Percentiles rank a stretch among this genome's conserved stretches.
phyloP scores from a whole-genome alignment of 2,113 vertebrate species.

The Channa maculata region DNA sequence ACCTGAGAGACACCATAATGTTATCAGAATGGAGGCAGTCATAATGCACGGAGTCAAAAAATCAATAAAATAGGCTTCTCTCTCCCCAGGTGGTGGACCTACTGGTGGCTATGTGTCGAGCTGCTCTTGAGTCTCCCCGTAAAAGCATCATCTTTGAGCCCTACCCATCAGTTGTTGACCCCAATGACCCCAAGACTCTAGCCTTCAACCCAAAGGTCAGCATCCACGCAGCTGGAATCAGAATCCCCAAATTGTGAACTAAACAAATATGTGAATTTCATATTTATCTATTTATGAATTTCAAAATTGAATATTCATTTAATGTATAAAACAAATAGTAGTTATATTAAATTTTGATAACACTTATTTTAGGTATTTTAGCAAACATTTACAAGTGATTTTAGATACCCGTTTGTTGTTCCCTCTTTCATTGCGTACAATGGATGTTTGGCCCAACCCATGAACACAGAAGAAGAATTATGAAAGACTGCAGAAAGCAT shows the following conservation, averaged over 20 bases:
- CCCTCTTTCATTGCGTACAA: conserved; percentile 59
- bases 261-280: background rate
- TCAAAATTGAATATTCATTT: too few relatives aligned
- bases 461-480: conserved; percentile 97
- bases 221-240: background rate
- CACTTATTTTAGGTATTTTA: too few relatives aligned
- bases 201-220: conserved; percentile 99
- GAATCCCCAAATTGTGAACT: background rate
- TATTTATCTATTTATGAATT: too few relatives aligned
- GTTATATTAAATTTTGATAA: too few relatives aligned
- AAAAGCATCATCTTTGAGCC: conserved; percentile 99
- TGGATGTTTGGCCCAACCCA: conserved; percentile 64
- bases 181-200: conserved; percentile 97
- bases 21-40: background rate
- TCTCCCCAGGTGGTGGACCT: conserved; percentile 92
- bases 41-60: background rate
- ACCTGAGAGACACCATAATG: background rate
- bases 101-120: conserved; percentile 97
- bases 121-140: conserved; percentile 95
- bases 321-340: too few relatives aligned
- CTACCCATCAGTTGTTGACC: conserved; percentile 98
- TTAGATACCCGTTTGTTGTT: conserved; percentile 67
- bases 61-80: background rate
- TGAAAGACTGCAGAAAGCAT: conserved; percentile 96
- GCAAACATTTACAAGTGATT: conserved; percentile 30